Base-by-base conservation (phyloP, 2,888 invertebrate genomes). In the Nycteola revayana region DNA sequence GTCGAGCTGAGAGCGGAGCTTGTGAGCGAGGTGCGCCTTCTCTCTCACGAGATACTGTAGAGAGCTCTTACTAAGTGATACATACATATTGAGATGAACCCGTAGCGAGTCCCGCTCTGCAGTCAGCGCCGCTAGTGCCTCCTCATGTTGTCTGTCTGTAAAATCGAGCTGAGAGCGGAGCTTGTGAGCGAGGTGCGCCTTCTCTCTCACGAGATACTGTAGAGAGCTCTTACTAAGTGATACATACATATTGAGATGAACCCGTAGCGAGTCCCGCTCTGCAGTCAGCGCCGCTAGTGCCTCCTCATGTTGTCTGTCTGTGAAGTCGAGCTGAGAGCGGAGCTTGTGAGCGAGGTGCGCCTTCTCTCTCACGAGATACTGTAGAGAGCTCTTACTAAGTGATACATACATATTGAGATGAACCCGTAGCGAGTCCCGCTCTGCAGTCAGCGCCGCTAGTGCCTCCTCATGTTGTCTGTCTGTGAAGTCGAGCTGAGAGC, bases 381-480 rank as follows among this genome's bases (percentile, higher is more conserved):
- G 87, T n/a, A n/a, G n/a, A n/a, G n/a, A n/a, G n/a, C n/a, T n/a
- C n/a, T n/a, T n/a, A n/a, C n/a, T n/a, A n/a, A 18, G 6, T 4
- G 1, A 10, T 22, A 54, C 67, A 35, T 56, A 88, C 88, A 85
- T 71, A 32, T 76, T 77, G 10, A 86, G 74, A 23, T 86, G 86
- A 4, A 60, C 55, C 9, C 63, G 42, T 7, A 87, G 56, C 1
- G 79, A 60, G 56, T 86, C 81, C 20, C 81, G 61, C 50, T 87
- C 88, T 0, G 76, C 81, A 1, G 74, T 67, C 37, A 87, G 47
- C 0, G 75, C 60, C 1, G 75, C 72, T 0, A 86, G 41, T 0
- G 68, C 70, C 49, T 87, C 88, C 49, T 88, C 88, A 39, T 88
- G 86, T 52, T 84, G 83, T 0, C 77, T 57, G 65, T 85, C 83